phyloP scores from a whole-genome alignment of 2,888 invertebrate genomes.

The Ormia ochracea region DNA sequence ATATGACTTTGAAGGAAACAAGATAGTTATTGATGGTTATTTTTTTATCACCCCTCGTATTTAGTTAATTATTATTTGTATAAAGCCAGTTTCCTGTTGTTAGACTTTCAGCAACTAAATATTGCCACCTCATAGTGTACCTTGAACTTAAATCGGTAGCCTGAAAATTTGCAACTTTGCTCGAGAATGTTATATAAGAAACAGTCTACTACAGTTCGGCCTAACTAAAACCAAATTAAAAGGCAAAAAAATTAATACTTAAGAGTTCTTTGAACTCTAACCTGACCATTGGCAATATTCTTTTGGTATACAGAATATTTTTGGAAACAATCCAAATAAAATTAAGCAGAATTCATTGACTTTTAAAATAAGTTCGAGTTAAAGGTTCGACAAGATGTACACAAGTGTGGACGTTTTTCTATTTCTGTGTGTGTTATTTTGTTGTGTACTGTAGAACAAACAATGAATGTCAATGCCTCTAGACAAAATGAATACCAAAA shows the following conservation, averaged over 20 bases:
- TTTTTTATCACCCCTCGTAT: too few relatives aligned
- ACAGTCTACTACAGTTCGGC: too few relatives aligned
- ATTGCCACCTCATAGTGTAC: too few relatives aligned
- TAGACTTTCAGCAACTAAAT: too few relatives aligned
- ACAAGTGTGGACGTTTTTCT: slow-evolving; percentile 35
- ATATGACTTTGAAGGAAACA: too few relatives aligned
- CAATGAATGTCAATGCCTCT: slow-evolving; percentile 19
- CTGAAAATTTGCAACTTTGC: too few relatives aligned
- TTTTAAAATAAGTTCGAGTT: slow-evolving; percentile 6
- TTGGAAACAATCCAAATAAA: slow-evolving; percentile 47
- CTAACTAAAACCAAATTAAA: too few relatives aligned
- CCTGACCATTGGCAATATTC: slow-evolving; percentile 32
- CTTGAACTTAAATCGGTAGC: too few relatives aligned
- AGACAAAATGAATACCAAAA: background rate
- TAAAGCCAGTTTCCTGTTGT: too few relatives aligned
- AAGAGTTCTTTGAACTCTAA: slow-evolving; percentile 29
- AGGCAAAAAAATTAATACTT: background rate
- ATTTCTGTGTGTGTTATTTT: slow-evolving; percentile 11
- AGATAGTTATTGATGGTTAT: too few relatives aligned
- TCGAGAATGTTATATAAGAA: too few relatives aligned
- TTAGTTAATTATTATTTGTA: too few relatives aligned
- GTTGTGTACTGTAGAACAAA: background rate
- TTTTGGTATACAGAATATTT: background rate
- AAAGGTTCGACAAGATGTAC: background rate
- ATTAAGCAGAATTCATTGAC: slow-evolving; percentile 12